These are phyloP conservation scores for Eleutherodactylus coqui DNA, from an alignment of 2,797 vertebrate species.

Conservation along the genomic window DNA sequence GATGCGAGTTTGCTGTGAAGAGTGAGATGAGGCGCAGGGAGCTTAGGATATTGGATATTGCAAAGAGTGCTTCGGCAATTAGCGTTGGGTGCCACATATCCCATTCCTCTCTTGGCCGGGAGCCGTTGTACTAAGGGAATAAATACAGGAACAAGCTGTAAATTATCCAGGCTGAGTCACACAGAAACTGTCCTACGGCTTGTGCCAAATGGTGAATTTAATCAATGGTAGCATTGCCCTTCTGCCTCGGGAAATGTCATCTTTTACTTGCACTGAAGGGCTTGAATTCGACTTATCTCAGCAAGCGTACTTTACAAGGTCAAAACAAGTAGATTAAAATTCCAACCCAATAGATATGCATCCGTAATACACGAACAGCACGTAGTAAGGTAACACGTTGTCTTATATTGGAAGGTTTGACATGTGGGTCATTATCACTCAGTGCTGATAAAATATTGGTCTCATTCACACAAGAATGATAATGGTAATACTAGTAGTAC, in stretches of 20 bases:
- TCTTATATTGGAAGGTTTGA: neutral
- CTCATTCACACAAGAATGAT: neutral
- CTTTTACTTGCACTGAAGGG: slow-evolving; percentile 43
- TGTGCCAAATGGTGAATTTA: slow-evolving; percentile 58
- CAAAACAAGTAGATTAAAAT: slow-evolving; percentile 49
- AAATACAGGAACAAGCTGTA: slow-evolving; percentile 54
- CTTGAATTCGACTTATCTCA: slow-evolving; percentile 45
- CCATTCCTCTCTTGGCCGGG: slow-evolving; percentile 94
- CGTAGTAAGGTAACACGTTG: slow-evolving; percentile 8
- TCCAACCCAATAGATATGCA: slow-evolving; percentile 11
- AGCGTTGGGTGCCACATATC: slow-evolving; percentile 99
- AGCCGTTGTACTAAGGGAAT: slow-evolving; percentile 90
- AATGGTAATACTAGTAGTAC: neutral
- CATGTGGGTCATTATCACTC: neutral
- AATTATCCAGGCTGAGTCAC: slow-evolving; percentile 53
- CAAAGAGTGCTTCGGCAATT: slow-evolving; percentile 95
- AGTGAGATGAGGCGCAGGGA: slow-evolving; percentile 96
- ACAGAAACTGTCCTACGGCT: slow-evolving; percentile 48
- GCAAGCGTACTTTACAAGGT: slow-evolving; percentile 34
- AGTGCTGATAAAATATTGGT: neutral
- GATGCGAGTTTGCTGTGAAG: slow-evolving; percentile 97
- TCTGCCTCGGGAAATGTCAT: slow-evolving; percentile 53
- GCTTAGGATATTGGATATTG: slow-evolving; percentile 98
- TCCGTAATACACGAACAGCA: slow-evolving; percentile 2
- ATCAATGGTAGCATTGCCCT: slow-evolving; percentile 49